phyloP scores from a whole-genome alignment of 1,140 invertebrate species.

The Scaptomyza graminum region DNA sequence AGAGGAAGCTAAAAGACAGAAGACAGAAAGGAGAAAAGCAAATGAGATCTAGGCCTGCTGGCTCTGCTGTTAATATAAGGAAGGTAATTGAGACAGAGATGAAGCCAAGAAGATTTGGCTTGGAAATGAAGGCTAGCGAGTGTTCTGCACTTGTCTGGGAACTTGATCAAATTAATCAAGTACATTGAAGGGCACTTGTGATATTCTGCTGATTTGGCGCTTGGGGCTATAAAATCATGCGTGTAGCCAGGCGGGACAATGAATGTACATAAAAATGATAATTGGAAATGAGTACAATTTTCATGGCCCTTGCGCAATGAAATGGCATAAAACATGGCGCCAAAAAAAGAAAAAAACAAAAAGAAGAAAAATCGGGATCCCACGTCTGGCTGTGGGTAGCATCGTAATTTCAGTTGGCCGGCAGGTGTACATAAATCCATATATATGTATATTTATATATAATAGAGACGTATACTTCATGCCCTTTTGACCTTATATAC shows the following conservation, averaged over 20 bases:
- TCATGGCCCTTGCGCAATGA: slow-evolving; percentile 65
- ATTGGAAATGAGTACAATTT: slow-evolving; percentile 81
- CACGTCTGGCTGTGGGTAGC: slow-evolving; percentile 3
- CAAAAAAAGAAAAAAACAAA: no score
- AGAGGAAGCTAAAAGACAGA: background rate
- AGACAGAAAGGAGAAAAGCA: background rate
- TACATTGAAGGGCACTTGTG: slow-evolving; percentile 57
- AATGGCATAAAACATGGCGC: slow-evolving; percentile 49
- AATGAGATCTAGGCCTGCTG: no score
- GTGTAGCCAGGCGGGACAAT: slow-evolving; percentile 61
- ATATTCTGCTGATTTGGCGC: slow-evolving; percentile 67
- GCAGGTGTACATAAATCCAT: slow-evolving; percentile 39
- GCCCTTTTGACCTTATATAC: slow-evolving; percentile 62
- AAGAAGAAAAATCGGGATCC: background rate
- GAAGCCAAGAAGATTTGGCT: slow-evolving; percentile 22
- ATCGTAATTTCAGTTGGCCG: slow-evolving; percentile 34
- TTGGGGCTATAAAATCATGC: slow-evolving; percentile 68
- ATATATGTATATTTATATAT: slow-evolving; percentile 12
- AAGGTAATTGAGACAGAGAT: slow-evolving; percentile 71
- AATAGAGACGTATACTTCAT: background rate
- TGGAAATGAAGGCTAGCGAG: background rate
- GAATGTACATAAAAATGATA: slow-evolving; percentile 81
- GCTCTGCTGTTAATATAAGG: slow-evolving; percentile 70
- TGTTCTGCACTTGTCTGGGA: slow-evolving; percentile 21
- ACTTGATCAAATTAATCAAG: slow-evolving; percentile 81